phyloP scores from a whole-genome alignment of 1,140 invertebrate genomes.

The Anastrepha ludens region DNA sequence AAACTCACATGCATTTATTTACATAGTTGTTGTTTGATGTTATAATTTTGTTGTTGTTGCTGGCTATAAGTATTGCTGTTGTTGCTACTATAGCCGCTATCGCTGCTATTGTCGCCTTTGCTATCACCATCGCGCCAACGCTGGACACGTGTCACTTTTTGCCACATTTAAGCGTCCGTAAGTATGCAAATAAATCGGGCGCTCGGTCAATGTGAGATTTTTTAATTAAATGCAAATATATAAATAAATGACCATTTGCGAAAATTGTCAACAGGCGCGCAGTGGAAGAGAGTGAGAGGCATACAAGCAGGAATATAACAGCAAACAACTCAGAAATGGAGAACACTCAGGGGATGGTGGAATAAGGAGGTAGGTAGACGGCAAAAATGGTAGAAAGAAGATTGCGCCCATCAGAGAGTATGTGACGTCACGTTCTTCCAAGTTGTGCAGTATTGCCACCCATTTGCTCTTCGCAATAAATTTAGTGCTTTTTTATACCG shows the following conservation, averaged over 20 bases:
- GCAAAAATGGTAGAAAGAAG: no score
- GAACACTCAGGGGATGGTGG: no score
- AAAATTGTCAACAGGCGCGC: neutral
- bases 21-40: constrained; percentile 42
- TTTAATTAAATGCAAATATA: constrained; percentile 53
- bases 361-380: no score
- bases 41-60: constrained; percentile 49
- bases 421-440: no score
- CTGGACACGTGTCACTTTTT: constrained; percentile 43
- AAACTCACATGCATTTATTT: constrained; percentile 27
- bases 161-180: constrained; percentile 40
- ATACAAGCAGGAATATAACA: no score
- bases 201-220: constrained; percentile 28
- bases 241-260: constrained; percentile 49
- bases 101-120: neutral
- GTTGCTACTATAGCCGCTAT: no score
- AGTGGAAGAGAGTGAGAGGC: no score
- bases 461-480: no score
- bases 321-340: no score
- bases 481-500: no score
- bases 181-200: constrained; percentile 50
- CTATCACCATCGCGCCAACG: neutral
- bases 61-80: neutral
- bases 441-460: no score
- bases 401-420: no score